Conservation (phyloP, 2,113 vertebrate species). For the Tauraco erythrolophus region DNA sequence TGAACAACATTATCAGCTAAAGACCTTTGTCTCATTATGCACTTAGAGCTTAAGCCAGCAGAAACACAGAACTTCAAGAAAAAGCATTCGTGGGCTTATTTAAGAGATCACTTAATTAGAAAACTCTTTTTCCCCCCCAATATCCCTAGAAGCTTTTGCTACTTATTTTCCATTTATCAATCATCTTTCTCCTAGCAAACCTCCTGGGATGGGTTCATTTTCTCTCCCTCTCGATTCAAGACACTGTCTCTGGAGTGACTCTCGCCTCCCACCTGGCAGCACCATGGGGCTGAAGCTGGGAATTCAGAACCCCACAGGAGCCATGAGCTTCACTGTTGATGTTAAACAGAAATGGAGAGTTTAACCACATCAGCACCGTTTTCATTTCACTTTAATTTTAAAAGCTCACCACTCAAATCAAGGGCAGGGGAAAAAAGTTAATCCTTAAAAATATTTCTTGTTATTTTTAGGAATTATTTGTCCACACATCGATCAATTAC, state of each 20-base stretch:
- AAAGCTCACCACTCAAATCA: neutral
- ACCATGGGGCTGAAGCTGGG: neutral
- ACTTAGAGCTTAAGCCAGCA: neutral
- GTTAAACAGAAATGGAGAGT: neutral
- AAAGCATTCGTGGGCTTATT: neutral
- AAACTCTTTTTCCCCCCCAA: neutral
- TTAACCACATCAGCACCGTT: neutral
- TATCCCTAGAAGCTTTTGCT: neutral
- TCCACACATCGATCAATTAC: neutral
- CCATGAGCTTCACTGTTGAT: neutral
- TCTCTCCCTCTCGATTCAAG: neutral
- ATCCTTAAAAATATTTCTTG: neutral
- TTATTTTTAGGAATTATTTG: neutral
- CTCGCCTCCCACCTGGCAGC: neutral
- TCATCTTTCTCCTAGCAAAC: neutral
- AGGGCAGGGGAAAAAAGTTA: neutral
- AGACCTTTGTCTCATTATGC: neutral
- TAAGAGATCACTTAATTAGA: neutral
- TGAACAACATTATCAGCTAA: neutral
- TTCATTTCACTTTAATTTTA: neutral
- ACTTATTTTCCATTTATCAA: conserved; percentile 18
- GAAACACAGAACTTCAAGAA: neutral
- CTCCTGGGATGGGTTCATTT: neutral
- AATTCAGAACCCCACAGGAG: neutral
- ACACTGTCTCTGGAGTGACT: neutral